Evolutionary conservation across 1,140 invertebrate genomes (phyloP), one percentile per base, ranked within the genome.

Genomic region (Chionoecetes opilio): DNA sequence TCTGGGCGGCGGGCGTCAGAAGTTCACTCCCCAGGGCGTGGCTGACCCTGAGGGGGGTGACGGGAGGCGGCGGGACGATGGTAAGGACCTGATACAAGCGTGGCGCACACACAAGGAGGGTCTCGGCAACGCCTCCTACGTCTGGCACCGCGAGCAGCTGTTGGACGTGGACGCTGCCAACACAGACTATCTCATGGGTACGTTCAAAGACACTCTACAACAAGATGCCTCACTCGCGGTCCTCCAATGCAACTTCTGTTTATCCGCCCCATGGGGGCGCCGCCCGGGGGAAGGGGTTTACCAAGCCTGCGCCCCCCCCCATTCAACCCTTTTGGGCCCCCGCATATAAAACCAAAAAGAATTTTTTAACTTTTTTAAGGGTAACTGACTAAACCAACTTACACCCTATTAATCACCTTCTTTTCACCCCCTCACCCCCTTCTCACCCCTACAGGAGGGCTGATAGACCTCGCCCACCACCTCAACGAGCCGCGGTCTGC

Each of bases 171-270:
- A 98, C 96, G 97, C 97, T 0, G 96, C 97, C 21, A 97, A 97
- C 46, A 98, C 98, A 0, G 98, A 98, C 91, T 98, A 98, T 96
- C 97, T 99, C 8, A 97, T 99, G 26, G 98, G 98, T 96, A 31
- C 95, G 91, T 34, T 46, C 46, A 17, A 53, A 53, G 21, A 53
- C 46, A 53, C 11, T 53, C 21, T 11, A 53, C 11, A 9, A 9
- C 46, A 53, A 53, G 21, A 53, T 14, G 21, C 8, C 9, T 53
- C 46, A 9, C 46, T 53, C 11, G 46, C 8, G 2, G 46, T 9
- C 46, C 2, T 17, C 21, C 9, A n/a, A 11, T 53, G 46, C 46
- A 53, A 3, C 2, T 53, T 53, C 11, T 53, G 14, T 53, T 53
- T 9, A n/a, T n/a, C n/a, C n/a, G n/a, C n/a, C n/a, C n/a, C n/a